phyloP scores from a whole-genome alignment of 2,113 vertebrate species.

The Stegastes partitus region DNA sequence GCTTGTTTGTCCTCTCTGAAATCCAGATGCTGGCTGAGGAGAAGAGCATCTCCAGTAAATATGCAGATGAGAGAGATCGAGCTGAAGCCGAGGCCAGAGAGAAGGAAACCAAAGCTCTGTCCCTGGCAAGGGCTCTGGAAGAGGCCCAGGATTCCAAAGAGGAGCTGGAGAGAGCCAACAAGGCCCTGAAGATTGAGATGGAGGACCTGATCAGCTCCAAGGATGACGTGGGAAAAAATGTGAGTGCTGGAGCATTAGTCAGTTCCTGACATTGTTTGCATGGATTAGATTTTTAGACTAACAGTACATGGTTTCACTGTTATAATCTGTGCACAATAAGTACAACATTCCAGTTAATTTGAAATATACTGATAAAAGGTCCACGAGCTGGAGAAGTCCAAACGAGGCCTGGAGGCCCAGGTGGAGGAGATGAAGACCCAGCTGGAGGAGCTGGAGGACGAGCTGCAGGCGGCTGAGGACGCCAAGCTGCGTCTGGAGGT shows the following conservation, averaged over 20 bases:
- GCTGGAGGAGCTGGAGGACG: slow-evolving; percentile 95
- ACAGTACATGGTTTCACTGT: background rate
- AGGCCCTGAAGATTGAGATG: slow-evolving; percentile 92
- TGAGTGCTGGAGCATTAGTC: slow-evolving; percentile 75
- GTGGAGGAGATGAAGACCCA: slow-evolving; percentile 97
- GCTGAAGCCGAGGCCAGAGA: slow-evolving; percentile 95
- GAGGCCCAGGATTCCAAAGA: slow-evolving; percentile 90
- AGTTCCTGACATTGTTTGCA: background rate
- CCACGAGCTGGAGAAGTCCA: slow-evolving; percentile 96
- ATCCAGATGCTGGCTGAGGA: slow-evolving; percentile 95
- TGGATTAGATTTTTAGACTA: background rate
- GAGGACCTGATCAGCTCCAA: slow-evolving; percentile 98
- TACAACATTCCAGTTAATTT: slow-evolving; percentile 1
- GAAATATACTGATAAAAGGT: slow-evolving; percentile 82
- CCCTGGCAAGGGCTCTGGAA: slow-evolving; percentile 91
- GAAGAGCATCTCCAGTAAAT: slow-evolving; percentile 94
- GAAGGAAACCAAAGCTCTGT: slow-evolving; percentile 94
- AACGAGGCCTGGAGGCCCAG: slow-evolving; percentile 92
- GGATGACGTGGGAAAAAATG: slow-evolving; percentile 96
- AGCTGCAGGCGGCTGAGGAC: slow-evolving; percentile 95
- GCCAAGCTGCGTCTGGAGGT: slow-evolving; percentile 96
- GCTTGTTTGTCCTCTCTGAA: background rate
- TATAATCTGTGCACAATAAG: background rate
- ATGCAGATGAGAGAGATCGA: slow-evolving; percentile 93
- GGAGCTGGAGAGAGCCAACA: slow-evolving; percentile 93